Percentiles rank a stretch among this genome's conserved stretches.
Conservation (phyloP, 2,888 invertebrate species). For the Pediacus dermestoides region DNA sequence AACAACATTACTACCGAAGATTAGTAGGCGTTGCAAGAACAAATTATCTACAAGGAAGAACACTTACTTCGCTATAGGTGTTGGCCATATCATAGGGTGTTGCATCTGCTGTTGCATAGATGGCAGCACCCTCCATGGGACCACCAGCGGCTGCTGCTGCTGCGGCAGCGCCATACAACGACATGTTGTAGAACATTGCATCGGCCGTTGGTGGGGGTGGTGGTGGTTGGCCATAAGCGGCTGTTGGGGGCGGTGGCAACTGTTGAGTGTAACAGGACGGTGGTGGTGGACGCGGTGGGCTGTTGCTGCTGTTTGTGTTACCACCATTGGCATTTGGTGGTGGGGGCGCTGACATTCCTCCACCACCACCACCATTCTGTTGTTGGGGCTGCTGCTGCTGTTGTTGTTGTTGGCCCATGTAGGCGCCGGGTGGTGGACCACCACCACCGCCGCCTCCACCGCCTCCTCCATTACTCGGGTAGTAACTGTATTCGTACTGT, state of each 20-base stretch:
- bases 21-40: too few relatives aligned
- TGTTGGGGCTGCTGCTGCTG: background rate
- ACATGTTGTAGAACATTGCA: conserved; percentile 40
- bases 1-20: too few relatives aligned
- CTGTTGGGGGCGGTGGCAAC: conserved; percentile 12
- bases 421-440: conserved; percentile 23
- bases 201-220: conserved; percentile 21
- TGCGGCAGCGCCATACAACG: conserved; percentile 38
- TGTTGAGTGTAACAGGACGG: conserved; percentile 33
- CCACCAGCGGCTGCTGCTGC: too few relatives aligned
- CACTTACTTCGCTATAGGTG: conserved; percentile 40
- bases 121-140: conserved; percentile 37
- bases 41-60: too few relatives aligned
- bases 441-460: conserved; percentile 11
- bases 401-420: conserved; percentile 12
- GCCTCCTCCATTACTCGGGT: conserved; percentile 40
- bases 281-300: conserved; percentile 7
- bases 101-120: conserved; percentile 11
- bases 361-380: background rate
- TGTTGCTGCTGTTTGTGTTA: background rate
- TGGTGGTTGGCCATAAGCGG: conserved; percentile 22
- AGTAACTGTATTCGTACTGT: conserved; percentile 46
- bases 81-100: conserved; percentile 39
- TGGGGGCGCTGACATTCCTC: background rate
- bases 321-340: background rate